phyloP scores from a whole-genome alignment of 2,113 vertebrate species.

The Sphyrna mokarran region DNA sequence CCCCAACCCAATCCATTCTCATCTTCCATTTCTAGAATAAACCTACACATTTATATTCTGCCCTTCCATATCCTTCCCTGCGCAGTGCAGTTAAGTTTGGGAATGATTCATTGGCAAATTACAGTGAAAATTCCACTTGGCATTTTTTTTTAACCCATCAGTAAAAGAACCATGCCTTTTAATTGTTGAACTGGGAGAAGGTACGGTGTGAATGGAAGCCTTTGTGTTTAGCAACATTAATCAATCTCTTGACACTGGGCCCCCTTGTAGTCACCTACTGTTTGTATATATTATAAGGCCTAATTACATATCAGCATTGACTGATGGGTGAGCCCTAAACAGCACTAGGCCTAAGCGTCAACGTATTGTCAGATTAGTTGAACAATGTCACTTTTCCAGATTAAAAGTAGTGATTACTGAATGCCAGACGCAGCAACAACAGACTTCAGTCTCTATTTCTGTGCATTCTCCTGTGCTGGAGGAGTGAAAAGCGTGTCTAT shows the following conservation, averaged over 20 bases:
- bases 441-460: neutral
- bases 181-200: constrained; percentile 37
- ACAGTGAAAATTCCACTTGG: constrained; percentile 28
- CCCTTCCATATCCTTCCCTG: constrained; percentile 17
- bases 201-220: constrained; percentile 20
- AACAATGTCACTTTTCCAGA: constrained; percentile 36
- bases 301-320: constrained; percentile 37
- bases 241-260: constrained; percentile 35
- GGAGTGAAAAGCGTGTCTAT: constrained; percentile 8
- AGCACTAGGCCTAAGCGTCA: constrained; percentile 14
- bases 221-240: constrained; percentile 31
- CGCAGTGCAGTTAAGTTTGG: neutral
- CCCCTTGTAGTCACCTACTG: constrained; percentile 36
- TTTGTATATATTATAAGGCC: constrained; percentile 37
- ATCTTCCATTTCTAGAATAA: neutral
- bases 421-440: constrained; percentile 14
- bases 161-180: constrained; percentile 27
- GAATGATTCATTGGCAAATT: constrained; percentile 26
- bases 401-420: constrained; percentile 25
- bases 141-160: constrained; percentile 23
- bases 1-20: no score
- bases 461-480: neutral
- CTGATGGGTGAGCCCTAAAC: constrained; percentile 35
- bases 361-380: constrained; percentile 34
- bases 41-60: constrained; percentile 1